Evolutionary conservation across 1,140 invertebrate species (phyloP), one percentile per base, ranked within the genome.

Genomic region (Wiebesia pumilae): DNA sequence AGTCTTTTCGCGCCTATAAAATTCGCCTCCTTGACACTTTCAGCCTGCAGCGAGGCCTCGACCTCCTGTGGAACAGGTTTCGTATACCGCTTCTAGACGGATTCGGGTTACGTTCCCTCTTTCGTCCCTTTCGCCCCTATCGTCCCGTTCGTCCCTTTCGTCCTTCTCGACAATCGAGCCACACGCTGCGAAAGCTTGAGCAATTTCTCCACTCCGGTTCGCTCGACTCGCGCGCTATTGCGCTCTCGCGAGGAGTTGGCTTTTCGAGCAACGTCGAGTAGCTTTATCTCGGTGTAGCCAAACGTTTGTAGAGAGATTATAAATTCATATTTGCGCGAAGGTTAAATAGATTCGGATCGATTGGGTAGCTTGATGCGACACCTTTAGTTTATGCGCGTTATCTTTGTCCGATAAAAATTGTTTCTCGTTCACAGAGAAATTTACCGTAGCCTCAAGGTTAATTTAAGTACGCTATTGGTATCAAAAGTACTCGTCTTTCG

Each of bases 1-100:
- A 33, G n/a, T 16, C 38, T 43, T 77, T n/a, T 47, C 75, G 75
- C 75, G 35, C 69, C 35, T 71, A 38, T 71, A 71, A 71, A 71
- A 71, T 40, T 33, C 33, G 69, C 24, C 40, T 77, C 43, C 47
- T 24, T 24, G 71, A 43, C 71, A 58, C 47, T 79, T 54, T 7
- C 24, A 43, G 3, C 24, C 47, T 54, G 33, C 67, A 24, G 33
- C 67, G 73, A n/a, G 7, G 16, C 27, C 40, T 51, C 77, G 51
- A 81, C 79, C 58, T 81, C 79, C 79, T 65, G 79, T 10, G 79
- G 79, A 81, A 81, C 79, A 81, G 79, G 79, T 81, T 81, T 81
- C 54, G 14, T 33, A 19, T n/a, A 21, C 35, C 35, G 69, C n/a
- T 69, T 16, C 75, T 51, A 43, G 24, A 40, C 33, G 24, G 54